Conservation (phyloP, 2,888 invertebrate genomes). For the Eristalis tenax region DNA sequence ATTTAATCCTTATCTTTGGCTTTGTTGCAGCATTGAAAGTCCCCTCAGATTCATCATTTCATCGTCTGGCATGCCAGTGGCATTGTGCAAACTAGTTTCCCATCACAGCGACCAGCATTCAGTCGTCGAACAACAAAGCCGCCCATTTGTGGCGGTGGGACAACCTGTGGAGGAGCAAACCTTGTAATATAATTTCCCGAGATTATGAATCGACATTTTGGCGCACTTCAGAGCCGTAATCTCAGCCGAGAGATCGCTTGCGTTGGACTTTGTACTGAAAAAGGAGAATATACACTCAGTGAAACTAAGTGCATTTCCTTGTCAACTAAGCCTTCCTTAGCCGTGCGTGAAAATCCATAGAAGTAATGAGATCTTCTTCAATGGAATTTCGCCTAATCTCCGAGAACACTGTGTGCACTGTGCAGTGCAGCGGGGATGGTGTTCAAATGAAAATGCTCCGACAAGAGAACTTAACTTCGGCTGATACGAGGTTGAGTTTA, state of each 20-base stretch:
- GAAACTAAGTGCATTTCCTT: background rate
- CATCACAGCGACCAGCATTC: background rate
- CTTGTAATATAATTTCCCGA: background rate
- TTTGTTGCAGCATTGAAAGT: background rate
- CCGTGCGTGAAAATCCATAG: background rate
- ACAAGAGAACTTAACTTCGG: background rate
- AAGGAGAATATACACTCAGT: background rate
- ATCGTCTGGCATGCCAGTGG: background rate
- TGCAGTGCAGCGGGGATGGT: background rate
- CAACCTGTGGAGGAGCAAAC: background rate
- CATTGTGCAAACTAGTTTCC: background rate
- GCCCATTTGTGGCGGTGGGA: background rate
- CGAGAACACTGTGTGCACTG: background rate
- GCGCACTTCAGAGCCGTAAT: background rate
- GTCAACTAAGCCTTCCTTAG: background rate
- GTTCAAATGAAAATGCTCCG: background rate
- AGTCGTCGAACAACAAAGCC: background rate
- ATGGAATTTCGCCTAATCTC: background rate
- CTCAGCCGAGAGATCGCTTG: background rate
- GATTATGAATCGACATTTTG: slow-evolving; percentile 2
- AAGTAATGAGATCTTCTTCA: background rate
- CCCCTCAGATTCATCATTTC: background rate
- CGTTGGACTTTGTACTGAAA: background rate
- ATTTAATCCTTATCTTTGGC: background rate
- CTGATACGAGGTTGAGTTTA: background rate